Percentiles rank a stretch among this genome's conserved stretches.
phyloP scores from a whole-genome alignment of 2,888 invertebrate genomes.

The Pollenia griseotomentosa region DNA sequence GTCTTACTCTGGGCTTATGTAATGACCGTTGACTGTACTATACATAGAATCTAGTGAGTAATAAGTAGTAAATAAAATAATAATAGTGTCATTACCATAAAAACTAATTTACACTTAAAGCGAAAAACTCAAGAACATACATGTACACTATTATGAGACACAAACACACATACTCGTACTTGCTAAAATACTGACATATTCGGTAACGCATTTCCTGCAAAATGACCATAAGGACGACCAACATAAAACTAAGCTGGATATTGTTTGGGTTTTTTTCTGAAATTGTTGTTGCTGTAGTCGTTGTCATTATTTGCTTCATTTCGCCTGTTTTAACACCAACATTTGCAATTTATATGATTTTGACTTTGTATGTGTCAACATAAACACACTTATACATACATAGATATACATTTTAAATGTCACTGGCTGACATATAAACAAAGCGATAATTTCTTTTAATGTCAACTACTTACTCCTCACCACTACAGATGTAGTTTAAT shows the following conservation, averaged over 20 bases:
- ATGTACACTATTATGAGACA: background rate
- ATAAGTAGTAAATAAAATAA: slow-evolving; percentile 70
- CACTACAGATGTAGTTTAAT: background rate
- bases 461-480: slow-evolving; percentile 40
- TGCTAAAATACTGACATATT: slow-evolving; percentile 22
- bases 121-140: slow-evolving; percentile 33
- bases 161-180: background rate
- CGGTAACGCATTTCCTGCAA: slow-evolving; percentile 53
- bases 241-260: slow-evolving; percentile 47
- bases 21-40: background rate
- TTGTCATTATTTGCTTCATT: slow-evolving; percentile 32
- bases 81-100: slow-evolving; percentile 72
- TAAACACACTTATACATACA: slow-evolving; percentile 7
- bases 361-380: slow-evolving; percentile 54
- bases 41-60: slow-evolving; percentile 21
- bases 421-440: slow-evolving; percentile 30
- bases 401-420: slow-evolving; percentile 6
- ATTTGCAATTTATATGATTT: slow-evolving; percentile 60
- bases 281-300: slow-evolving; percentile 1
- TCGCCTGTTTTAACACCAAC: slow-evolving; percentile 40
- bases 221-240: slow-evolving; percentile 46
- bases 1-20: background rate
- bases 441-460: slow-evolving; percentile 69
- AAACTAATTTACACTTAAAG: slow-evolving; percentile 73
- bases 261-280: background rate